Percentiles rank a stretch among this genome's conserved stretches.
These are phyloP conservation scores for Papilio elwesi DNA, from an alignment of 2,888 invertebrate species.

Conservation along the genomic window DNA sequence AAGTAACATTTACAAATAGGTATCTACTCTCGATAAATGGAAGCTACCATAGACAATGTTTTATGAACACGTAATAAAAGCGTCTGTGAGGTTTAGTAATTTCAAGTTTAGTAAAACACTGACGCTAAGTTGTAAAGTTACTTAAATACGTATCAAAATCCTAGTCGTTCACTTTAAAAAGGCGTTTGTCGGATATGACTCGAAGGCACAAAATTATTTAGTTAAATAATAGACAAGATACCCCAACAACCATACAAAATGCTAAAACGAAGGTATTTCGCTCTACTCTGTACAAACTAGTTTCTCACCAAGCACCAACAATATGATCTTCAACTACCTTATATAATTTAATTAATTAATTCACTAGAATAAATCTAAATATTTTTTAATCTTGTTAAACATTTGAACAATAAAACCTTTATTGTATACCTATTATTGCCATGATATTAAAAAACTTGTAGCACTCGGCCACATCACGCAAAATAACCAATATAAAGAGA, in stretches of 20 bases:
- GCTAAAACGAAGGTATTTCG: constrained; percentile 58
- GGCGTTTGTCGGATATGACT: constrained; percentile 81
- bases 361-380: constrained; percentile 64
- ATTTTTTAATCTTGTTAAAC: constrained; percentile 66
- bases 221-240: constrained; percentile 57
- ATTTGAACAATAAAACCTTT: constrained; percentile 72
- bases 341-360: constrained; percentile 63
- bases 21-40: constrained; percentile 48
- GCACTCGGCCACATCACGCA: constrained; percentile 44
- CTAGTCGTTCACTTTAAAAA: constrained; percentile 74
- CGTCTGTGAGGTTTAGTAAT: constrained; percentile 46
- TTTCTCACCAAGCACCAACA: constrained; percentile 68
- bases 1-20: constrained; percentile 72
- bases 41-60: constrained; percentile 31
- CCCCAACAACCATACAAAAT: constrained; percentile 55
- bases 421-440: constrained; percentile 82
- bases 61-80: constrained; percentile 37
- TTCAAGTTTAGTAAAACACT: constrained; percentile 56
- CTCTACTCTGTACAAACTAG: constrained; percentile 49
- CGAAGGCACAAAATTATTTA: constrained; percentile 75
- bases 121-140: constrained; percentile 58
- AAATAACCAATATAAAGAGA: constrained; percentile 49
- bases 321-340: constrained; percentile 67
- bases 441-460: constrained; percentile 65
- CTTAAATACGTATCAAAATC: constrained; percentile 73